Base-by-base conservation (phyloP, 2,888 invertebrate species). In the Epinotia brunnichana region DNA sequence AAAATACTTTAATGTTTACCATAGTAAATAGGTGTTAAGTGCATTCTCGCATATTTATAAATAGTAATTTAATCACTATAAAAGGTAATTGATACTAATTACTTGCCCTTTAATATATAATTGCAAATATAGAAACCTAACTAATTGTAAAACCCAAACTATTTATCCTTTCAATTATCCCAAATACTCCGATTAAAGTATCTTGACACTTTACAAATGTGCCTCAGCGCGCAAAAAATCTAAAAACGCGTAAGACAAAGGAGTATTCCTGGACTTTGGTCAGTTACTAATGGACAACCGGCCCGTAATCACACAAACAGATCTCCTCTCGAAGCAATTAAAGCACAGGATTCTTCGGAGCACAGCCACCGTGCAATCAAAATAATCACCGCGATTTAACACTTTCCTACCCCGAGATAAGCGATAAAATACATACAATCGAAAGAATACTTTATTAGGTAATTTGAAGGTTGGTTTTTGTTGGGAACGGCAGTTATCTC, bases 361-460 rank as follows among this genome's bases (percentile, higher is more conserved):
- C 82, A 80, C 87, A 80, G 85, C 83, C 85, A 86, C 86, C 85
- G 87, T 82, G 86, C 87, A 86, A 84, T 87, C 84, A 82, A 83
- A 80, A 85, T 92, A 91, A 92, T 92, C 87, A 82, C 84, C 44
- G 79, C 90, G 81, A 92, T 92, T 91, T 91, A 91, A 91, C 91
- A 92, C 92, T 89, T 86, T 89, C 84, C 83, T 84, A 84, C 84
- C 77, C 79, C 72, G 75, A 84, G 86, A 89, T 88, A 88, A 84
- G 83, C 77, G 86, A 89, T 90, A 87, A 86, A 78, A 69, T 61
- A 48, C 24, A 59, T 62, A 60, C 15, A 57, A 17, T 15, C 9
- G 7, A 53, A n/a, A 39, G 13, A n/a, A 7, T 9, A 59, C 62
- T 29, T n/a, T 63, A 10, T 35, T 11, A 4, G 11, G 9, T 2